Conservation (phyloP, 92 coral and sea anemone genomes). For the Actinernus sp. region DNA sequence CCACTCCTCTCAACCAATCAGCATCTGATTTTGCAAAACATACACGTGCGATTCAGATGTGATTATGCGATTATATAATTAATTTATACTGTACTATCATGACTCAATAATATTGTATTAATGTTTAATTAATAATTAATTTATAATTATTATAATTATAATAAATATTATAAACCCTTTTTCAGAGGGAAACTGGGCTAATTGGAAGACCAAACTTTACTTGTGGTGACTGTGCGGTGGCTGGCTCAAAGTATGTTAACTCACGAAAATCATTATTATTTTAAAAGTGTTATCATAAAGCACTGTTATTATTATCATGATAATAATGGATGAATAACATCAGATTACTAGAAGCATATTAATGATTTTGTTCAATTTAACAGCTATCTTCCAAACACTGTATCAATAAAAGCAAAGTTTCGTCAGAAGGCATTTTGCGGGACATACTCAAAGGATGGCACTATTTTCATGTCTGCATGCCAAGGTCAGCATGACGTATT, state of each 20-base stretch:
- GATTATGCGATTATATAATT: no score
- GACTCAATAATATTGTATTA: no score
- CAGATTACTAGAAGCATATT: neutral
- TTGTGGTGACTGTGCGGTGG: conserved; percentile 68
- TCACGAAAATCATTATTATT: no score
- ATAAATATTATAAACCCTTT: neutral
- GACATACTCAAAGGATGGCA: conserved; percentile 87
- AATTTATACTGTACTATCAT: no score
- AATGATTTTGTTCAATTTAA: no score
- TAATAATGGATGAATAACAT: neutral
- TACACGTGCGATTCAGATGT: no score
- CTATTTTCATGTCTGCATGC: conserved; percentile 90
- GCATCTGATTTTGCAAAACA: no score
- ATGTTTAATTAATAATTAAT: no score
- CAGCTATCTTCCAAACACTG: conserved; percentile 90
- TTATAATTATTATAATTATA: neutral
- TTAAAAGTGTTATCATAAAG: no score
- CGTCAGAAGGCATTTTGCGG: conserved; percentile 93
- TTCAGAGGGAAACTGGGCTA: conserved; percentile 55
- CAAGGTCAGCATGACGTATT: no score
- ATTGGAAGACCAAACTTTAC: conserved; percentile 59
- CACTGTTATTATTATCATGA: no score
- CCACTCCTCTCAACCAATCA: no score
- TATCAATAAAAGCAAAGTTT: conserved; percentile 66
- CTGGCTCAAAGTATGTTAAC: conserved; percentile 71